Conservation (phyloP, 2,113 vertebrate species). For the Neoarius graeffei region DNA sequence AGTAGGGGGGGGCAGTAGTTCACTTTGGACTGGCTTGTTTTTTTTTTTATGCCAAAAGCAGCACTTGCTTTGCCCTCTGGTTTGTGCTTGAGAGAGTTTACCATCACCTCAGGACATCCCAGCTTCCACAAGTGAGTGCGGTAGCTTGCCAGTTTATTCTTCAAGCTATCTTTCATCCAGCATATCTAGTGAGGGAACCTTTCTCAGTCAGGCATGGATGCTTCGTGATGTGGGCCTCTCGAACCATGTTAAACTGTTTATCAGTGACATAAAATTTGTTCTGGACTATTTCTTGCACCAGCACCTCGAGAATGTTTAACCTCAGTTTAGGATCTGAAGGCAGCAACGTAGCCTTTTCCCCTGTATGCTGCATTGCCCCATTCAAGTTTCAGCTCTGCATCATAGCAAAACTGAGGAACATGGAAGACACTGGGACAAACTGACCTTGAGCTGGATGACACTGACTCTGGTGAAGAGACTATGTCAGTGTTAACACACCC, state of each 20-base stretch:
- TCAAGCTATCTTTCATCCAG: constrained; percentile 50
- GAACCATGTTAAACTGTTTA: constrained; percentile 37
- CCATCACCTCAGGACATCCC: constrained; percentile 40
- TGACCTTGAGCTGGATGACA: not conserved
- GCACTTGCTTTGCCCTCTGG: not conserved
- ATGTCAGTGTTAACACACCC: not conserved
- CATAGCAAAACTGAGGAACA: not conserved
- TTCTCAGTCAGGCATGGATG: constrained; percentile 46
- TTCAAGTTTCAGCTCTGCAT: not conserved
- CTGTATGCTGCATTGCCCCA: too few relatives aligned
- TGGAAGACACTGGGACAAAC: not conserved
- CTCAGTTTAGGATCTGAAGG: constrained; percentile 31
- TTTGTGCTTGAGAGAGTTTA: constrained; percentile 51
- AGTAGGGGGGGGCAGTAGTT: constrained; percentile 50
- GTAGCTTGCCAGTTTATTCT: constrained; percentile 52
- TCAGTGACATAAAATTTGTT: constrained; percentile 46
- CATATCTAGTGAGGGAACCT: constrained; percentile 45
- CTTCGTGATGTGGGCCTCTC: constrained; percentile 42
- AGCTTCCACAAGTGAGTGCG: constrained; percentile 50
- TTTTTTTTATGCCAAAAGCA: constrained; percentile 50
- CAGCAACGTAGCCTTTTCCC: too few relatives aligned
- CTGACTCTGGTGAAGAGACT: not conserved
- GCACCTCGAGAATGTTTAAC: constrained; percentile 24
- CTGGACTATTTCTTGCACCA: constrained; percentile 39
- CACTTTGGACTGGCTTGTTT: constrained; percentile 22